phyloP scores from a whole-genome alignment of 2,113 vertebrate species.

The Melanocharis versteri region DNA sequence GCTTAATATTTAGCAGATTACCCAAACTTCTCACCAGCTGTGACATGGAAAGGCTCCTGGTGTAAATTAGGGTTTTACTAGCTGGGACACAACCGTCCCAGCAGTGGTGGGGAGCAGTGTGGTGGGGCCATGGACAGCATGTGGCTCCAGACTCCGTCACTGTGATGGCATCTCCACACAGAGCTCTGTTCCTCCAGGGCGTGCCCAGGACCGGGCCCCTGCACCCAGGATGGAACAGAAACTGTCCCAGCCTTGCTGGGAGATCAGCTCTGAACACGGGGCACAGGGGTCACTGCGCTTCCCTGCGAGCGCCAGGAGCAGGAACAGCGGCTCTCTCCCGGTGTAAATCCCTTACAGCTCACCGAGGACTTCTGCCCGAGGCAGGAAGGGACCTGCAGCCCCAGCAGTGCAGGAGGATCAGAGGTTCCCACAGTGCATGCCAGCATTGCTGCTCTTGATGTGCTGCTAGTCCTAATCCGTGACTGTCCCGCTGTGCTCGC shows the following conservation, averaged over 20 bases:
- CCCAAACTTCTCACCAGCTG: not conserved
- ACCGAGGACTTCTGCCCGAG: not conserved
- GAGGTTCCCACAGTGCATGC: not conserved
- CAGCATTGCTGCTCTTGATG: not conserved
- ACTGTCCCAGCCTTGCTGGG: rapidly evolving
- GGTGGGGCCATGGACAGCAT: not conserved
- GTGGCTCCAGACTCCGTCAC: not conserved
- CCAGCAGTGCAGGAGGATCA: not conserved
- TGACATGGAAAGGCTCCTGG: not conserved
- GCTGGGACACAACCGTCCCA: not conserved
- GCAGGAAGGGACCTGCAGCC: not conserved
- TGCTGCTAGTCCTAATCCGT: not conserved
- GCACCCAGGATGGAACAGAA: too few relatives aligned
- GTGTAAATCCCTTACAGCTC: rapidly evolving
- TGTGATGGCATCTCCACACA: not conserved
- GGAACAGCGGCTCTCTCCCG: not conserved
- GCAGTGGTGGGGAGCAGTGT: not conserved
- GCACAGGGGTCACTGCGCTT: not conserved
- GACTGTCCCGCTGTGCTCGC: not conserved
- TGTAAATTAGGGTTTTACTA: not conserved
- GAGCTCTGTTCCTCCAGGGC: not conserved
- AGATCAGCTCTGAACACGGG: not conserved
- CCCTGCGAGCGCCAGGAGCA: not conserved
- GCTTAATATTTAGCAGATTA: not conserved
- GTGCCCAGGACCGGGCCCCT: not conserved